A percentile compares a stretch with the other conserved stretches of the same genome.
phyloP scores from a whole-genome alignment of 2,113 vertebrate species.

The Microcebus tavaratra region DNA sequence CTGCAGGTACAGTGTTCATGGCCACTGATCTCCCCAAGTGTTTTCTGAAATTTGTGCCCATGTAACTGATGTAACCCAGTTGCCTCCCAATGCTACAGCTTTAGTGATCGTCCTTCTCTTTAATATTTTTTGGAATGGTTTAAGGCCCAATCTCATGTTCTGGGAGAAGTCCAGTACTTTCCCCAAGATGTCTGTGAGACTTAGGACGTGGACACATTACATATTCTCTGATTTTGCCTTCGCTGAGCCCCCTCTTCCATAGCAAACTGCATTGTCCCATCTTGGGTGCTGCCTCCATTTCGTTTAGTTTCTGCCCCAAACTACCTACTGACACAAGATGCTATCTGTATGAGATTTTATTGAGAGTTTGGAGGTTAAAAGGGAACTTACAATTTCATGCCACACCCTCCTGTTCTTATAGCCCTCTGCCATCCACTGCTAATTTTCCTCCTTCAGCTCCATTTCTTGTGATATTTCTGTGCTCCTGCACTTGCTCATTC shows the following conservation, averaged over 20 bases:
- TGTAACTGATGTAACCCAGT: background rate
- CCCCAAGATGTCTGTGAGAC: background rate
- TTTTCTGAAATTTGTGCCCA: background rate
- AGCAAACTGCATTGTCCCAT: background rate
- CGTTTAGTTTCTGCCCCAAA: background rate
- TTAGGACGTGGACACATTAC: background rate
- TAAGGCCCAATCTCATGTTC: background rate
- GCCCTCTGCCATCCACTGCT: background rate
- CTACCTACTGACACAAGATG: background rate
- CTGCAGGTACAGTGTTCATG: conserved; percentile 88
- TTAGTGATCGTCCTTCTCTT: background rate
- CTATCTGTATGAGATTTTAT: background rate
- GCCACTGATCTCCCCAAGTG: background rate
- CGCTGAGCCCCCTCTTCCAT: background rate
- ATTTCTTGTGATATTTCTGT: background rate
- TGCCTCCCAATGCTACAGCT: fast-evolving
- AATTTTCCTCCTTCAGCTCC: background rate
- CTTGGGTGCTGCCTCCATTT: background rate
- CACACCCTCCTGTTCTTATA: background rate
- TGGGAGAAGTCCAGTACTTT: background rate
- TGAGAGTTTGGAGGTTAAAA: background rate
- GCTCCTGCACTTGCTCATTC: fast-evolving
- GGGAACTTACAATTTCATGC: background rate
- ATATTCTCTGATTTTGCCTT: background rate
- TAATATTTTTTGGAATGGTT: background rate